Percentiles rank a stretch among this genome's conserved stretches.
These are phyloP conservation scores for Tyrannus savana DNA, from an alignment of 2,113 vertebrate genomes.

Conservation along the genomic window DNA sequence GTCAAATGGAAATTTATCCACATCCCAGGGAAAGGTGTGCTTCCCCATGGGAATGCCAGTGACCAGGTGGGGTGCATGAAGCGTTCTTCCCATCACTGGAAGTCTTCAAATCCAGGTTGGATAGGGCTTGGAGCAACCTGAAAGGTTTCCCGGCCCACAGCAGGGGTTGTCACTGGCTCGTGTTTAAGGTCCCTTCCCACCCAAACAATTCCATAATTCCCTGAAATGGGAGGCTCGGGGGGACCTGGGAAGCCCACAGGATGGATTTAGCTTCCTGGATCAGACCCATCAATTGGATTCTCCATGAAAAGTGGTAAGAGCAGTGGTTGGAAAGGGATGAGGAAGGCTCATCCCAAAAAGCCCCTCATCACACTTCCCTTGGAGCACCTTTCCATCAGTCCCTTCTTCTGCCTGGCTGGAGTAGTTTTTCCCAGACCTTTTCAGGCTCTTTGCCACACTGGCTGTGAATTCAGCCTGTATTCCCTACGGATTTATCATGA, in stretches of 20 bases:
- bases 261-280: neutral
- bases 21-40: neutral
- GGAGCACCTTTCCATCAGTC: neutral
- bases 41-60: neutral
- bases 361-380: fast-evolving
- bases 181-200: neutral
- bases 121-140: neutral
- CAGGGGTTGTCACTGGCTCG: neutral
- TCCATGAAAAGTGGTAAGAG: neutral
- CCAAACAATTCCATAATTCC: neutral
- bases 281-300: neutral
- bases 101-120: neutral
- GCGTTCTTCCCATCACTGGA: neutral
- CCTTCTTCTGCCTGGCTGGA: neutral
- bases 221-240: neutral
- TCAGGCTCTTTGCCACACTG: neutral
- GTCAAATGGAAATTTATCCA: neutral
- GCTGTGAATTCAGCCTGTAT: neutral
- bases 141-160: neutral
- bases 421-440: neutral
- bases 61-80: neutral
- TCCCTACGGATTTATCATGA: neutral
- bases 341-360: neutral
- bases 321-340: neutral
- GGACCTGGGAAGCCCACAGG: neutral